Base-by-base conservation (phyloP, 2,113 vertebrate genomes). In the Lynx canadensis region DNA sequence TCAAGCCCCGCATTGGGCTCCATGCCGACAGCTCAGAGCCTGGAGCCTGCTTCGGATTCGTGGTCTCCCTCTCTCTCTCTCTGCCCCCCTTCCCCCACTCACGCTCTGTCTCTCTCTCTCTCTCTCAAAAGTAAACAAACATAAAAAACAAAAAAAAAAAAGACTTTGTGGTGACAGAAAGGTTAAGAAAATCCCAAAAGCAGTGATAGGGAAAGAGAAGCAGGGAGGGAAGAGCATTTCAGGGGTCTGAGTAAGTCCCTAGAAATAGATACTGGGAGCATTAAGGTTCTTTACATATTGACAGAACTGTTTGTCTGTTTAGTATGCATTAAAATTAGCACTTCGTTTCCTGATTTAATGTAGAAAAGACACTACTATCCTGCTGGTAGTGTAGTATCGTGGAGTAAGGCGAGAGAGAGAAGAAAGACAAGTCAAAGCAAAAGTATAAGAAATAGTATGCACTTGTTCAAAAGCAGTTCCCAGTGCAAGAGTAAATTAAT, bases 391-490 rank as follows among this genome's bases (percentile, higher is more conserved):
- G 25, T 87, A n/a, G 50, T 19, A 48, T 0, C 1, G n/a, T 15
- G 14, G 45, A 60, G 69, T 19, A 36, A 85, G 41, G 41, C 41
- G 14, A 90, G 71, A 78, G 4, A 45, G 29, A n/a, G 2, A 82
- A 50, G n/a, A 18, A 97, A 48, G 73, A 74, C 86, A 76, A 89
- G 55, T 76, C 86, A 84, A 41, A 74, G 36, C 29, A 85, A 45
- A 89, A 57, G 31, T 45, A 4, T 23, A 73, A 91, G 91, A 94
- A 87, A 60, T 36, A 33, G 25, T 33, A 50, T 36, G 41, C 63
- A 27, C 78, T 84, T 71, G 57, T 85, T 96, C 89, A 88, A 86
- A 97, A 89, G 63, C 71, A 95, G 80, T 65, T 65, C 41, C 48
- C 55, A 27, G 21, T 21, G 48, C 87, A 96, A 87, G 79, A 96